These are phyloP conservation scores for Dolomedes plantarius DNA, from an alignment of 2,888 invertebrate species.

Conservation along the genomic window DNA sequence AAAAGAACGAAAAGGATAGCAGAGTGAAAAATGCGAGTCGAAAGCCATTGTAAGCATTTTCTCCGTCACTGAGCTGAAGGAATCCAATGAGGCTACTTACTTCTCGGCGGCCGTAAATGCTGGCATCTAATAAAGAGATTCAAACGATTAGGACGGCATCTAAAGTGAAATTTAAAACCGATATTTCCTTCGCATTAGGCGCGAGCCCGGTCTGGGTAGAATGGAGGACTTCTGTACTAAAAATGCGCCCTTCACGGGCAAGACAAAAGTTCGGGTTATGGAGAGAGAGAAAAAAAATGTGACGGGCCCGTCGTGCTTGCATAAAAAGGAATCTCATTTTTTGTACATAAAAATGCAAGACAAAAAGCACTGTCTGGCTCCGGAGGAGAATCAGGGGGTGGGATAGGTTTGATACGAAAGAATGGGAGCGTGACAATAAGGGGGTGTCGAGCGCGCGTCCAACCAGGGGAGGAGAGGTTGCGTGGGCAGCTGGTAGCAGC, in stretches of 20 bases:
- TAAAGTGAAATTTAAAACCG: no score
- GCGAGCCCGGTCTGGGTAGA: neutral
- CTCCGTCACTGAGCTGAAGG: no score
- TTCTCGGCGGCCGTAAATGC: no score
- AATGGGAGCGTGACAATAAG: constrained; percentile 16
- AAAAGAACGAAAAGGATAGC: no score
- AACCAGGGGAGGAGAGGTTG: neutral
- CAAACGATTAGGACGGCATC: no score
- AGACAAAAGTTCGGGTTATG: neutral
- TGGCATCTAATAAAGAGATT: no score
- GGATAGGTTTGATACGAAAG: constrained; percentile 11
- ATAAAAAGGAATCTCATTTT: constrained; percentile 14
- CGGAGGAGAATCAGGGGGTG: neutral
- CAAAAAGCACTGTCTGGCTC: constrained; percentile 2
- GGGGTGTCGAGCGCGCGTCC: neutral
- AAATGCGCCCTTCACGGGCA: constrained; percentile 16
- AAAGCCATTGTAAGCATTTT: no score
- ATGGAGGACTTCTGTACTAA: neutral
- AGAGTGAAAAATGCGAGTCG: no score
- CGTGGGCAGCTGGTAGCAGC: neutral
- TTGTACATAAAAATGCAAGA: constrained; percentile 14
- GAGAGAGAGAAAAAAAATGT: neutral
- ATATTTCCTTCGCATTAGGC: no score
- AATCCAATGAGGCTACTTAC: no score
- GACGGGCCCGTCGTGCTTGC: neutral